Evolutionary conservation across 2,888 invertebrate species (phyloP), one percentile per base, ranked within the genome.

Genomic region (Drosophila atroscutellata): DNA sequence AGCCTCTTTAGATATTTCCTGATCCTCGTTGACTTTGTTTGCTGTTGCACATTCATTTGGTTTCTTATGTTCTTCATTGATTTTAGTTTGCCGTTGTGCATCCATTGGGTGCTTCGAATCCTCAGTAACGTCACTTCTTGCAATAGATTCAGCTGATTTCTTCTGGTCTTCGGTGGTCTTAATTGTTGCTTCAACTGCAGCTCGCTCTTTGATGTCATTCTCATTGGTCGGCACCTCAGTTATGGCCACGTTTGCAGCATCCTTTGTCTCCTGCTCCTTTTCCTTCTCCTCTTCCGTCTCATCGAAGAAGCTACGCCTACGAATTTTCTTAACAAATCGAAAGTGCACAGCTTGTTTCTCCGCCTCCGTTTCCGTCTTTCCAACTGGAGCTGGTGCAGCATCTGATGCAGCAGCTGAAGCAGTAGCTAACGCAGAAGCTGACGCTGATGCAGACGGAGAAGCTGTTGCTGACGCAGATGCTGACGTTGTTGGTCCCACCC

Each of bases 281-380:
- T 73, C 69, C 13, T 50, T 72, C 30, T 89, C 86, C 63, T 90
- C 89, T 15, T 91, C 91, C 0, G 90, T 90, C 62, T 92, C 92
- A 60, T 83, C 83, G 7, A 92, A 92, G 55, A 80, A 72, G 65
- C 92, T 93, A 56, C 90, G 91, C 56, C 92, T 83, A 18, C 93
- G 89, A 20, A 92, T 75, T 76, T 91, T 92, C 58, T 86, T 91
- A 0, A 93, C 89, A 85, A 93, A 93, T 1, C 93, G 90, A 86
- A 93, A 93, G 39, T 81, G 61, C 1, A 93, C 86, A 3, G 83
- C 58, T 13, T 39, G 49, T 7, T 9, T n/a, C 0, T 49, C 59
- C n/a, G 18, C 2, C 8, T 61, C 59, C 18, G 15, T 57, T 11
- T 45, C 51, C 26, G 26, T 36, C 13, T 54, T 20, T 1, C 18